phyloP scores from a whole-genome alignment of 1,140 invertebrate genomes.

The Prorops nasuta region DNA sequence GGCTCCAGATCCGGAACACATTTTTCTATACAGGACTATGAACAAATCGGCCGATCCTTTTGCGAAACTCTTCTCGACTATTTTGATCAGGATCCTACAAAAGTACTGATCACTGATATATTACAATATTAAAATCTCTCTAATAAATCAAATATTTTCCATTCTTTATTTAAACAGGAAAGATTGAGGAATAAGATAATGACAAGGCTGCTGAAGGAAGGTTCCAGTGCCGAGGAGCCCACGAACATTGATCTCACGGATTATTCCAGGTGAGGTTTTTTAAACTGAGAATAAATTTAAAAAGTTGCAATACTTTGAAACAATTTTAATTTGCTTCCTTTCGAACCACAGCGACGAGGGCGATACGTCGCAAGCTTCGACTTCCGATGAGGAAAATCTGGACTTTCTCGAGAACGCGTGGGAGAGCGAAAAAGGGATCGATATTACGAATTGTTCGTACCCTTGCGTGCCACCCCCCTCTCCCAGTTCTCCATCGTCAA shows the following conservation, averaged over 20 bases:
- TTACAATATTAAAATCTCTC: not conserved
- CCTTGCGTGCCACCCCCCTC: conserved; percentile 60
- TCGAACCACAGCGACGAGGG: conserved; percentile 73
- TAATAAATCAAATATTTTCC: not conserved
- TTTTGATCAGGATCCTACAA: conserved; percentile 82
- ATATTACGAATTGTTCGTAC: conserved; percentile 19
- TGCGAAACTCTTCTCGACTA: conserved; percentile 91
- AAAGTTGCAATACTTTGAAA: conserved; percentile 5
- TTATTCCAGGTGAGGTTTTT: conserved; percentile 71
- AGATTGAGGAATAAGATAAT: conserved; percentile 76
- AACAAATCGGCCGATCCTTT: conserved; percentile 82
- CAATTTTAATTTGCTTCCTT: too few relatives aligned
- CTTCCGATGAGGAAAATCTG: conserved; percentile 49
- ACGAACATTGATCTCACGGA: conserved; percentile 81
- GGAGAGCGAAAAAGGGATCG: conserved; percentile 13
- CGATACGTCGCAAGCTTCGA: conserved; percentile 68
- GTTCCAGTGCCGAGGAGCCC: conserved; percentile 83
- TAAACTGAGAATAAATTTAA: conserved; percentile 3
- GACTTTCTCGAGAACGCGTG: conserved; percentile 17
- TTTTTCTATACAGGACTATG: conserved; percentile 79
- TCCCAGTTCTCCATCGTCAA: conserved; percentile 39
- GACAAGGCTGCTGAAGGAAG: conserved; percentile 74
- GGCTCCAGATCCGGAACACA: conserved; percentile 81
- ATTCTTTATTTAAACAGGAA: conserved; percentile 70
- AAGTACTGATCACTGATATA: conserved; percentile 55